Evolutionary conservation across 1,140 invertebrate genomes (phyloP), one percentile per base, ranked within the genome.

Genomic region (Drosophila gunungcola): DNA sequence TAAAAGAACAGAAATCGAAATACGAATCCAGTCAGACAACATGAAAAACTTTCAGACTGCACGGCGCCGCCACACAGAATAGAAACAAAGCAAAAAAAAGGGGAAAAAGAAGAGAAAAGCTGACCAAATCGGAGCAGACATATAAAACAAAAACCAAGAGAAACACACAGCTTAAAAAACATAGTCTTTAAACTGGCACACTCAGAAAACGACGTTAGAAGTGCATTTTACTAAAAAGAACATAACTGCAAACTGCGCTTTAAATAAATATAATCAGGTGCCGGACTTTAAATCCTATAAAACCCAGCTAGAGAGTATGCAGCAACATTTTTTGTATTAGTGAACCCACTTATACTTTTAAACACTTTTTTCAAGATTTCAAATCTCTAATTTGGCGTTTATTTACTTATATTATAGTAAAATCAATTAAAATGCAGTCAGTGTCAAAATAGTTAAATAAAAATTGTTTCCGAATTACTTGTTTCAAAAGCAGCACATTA

Each of bases 41-140:
- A 68, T 56, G 57, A 79, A 85, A 83, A 89, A 86, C 80, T 73
- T 80, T 86, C 70, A 85, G 82, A 85, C 82, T 74, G 78, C 82
- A 64, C 74, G 83, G 58, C 80, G 80, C 76, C 80, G 56, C 4
- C 27, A 68, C 34, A 53, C 25, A 42, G 56, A 42, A 60, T 39
- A 61, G 58, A 56, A 55, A 52, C 36, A 21, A 72, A 42, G 4
- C 6, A 41, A 29, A 45, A 48, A 36, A 49, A 21, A 38, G 25
- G 25, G 13, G 36, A 16, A 60, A 57, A 42, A 11, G 12, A 3
- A 29, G 6, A 29, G 34, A 25, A 52, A 45, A 68, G 29, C 11
- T 43, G 11, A 58, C 46, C 68, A 42, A 49, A 73, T 62, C 36
- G 36, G 41, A 46, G 57, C 27, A 53, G 42, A 73, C 12, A 45